Conservation (phyloP, 2,888 invertebrate species). For the Tachina fera region DNA sequence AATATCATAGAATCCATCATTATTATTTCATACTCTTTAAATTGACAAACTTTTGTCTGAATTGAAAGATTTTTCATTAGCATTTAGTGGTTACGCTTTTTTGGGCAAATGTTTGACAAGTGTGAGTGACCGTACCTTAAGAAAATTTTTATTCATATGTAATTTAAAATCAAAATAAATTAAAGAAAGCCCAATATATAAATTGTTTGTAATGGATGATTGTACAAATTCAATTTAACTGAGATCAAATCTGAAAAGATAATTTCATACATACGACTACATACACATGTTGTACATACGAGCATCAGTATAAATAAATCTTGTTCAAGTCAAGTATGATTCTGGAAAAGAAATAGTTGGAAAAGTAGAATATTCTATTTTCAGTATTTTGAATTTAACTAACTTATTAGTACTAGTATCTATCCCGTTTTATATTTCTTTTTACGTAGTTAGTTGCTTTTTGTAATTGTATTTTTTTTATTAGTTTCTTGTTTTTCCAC, state of each 20-base stretch:
- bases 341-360: too few species aligned
- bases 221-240: slow-evolving; percentile 52
- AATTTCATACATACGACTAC: too few species aligned
- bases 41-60: too few species aligned
- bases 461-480: slow-evolving; percentile 12
- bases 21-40: too few species aligned
- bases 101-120: too few species aligned
- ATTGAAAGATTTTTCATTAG: too few species aligned
- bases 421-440: slow-evolving; percentile 18
- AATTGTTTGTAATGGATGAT: slow-evolving; percentile 59
- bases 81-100: too few species aligned
- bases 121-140: too few species aligned
- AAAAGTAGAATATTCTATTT: slow-evolving; percentile 41
- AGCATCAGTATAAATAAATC: neutral
- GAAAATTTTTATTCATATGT: slow-evolving; percentile 54
- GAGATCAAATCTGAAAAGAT: slow-evolving; percentile 31
- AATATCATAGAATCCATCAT: too few species aligned
- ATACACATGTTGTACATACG: too few species aligned
- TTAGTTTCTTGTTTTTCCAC: slow-evolving; percentile 55
- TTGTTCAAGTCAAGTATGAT: slow-evolving; percentile 13
- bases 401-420: slow-evolving; percentile 31
- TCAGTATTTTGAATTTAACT: slow-evolving; percentile 43
- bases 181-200: slow-evolving; percentile 62
- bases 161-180: slow-evolving; percentile 71
- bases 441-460: slow-evolving; percentile 40